Base-by-base conservation (phyloP, 2,113 vertebrate species). In the Apistogramma diplotaenia region DNA sequence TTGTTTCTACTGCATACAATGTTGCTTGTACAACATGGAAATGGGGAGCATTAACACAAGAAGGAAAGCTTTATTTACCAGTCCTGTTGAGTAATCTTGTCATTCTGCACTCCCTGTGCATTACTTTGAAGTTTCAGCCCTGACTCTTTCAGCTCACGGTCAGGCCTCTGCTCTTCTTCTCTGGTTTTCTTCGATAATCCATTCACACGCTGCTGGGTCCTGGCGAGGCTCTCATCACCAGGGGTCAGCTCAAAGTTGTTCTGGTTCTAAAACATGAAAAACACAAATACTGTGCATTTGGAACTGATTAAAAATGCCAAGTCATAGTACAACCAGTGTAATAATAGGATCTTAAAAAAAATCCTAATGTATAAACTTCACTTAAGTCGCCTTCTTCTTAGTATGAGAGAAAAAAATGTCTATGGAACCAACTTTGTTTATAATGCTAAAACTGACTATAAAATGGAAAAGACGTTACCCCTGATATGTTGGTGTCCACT, bases 251-350 rank as follows among this genome's bases (percentile, higher is more conserved):
- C 93, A 35, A 46, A 93, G 70, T 60, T 89, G 89, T 3, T 92
- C 93, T 94, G 92, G 54, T 96, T 94, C 95, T 96, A 60, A 19
- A 27, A 55, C 8, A 74, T 1, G 6, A 55, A 46, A 8, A 23
- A 27, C 15, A 3, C 51, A n/a, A 29, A 51, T 19, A 11, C 53
- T 25, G 27, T n/a, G 33, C 29, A 1, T 51, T 6, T 33, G 51
- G n/a, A 25, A 5, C 37, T 21, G 25, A 56, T 61, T 51, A 11
- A 62, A 74, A 74, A 55, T 15, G 33, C 4, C 3, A 55, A 6
- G 19, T 70, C 6, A 11, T 33, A 49, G 5, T 62, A n/a, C 13
- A 60, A 29, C 43, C 65, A n/a, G 15, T 29, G 25, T 67, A 27
- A 67, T 49, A 15, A 46, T 46, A 67, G 15, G 8, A 27, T 67